Conservation (phyloP, 1,140 invertebrate species). For the Helicoverpa zea region DNA sequence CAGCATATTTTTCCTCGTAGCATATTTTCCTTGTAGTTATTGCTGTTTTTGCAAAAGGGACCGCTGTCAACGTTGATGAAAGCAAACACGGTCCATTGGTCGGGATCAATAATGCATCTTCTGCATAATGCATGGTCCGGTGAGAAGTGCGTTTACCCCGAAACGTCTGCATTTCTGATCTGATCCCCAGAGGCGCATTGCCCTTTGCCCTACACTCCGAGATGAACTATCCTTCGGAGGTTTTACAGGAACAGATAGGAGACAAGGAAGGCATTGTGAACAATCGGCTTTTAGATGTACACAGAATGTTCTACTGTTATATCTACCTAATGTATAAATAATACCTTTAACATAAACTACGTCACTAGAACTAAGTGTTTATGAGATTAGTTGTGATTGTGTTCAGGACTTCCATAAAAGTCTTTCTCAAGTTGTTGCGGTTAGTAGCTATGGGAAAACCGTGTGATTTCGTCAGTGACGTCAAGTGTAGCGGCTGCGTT, state of each 20-base stretch:
- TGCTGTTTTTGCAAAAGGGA: conserved; percentile 60
- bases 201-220: conserved; percentile 71
- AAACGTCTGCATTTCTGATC: conserved; percentile 74
- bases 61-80: conserved; percentile 30
- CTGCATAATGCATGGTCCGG: conserved; percentile 71
- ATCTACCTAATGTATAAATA: not conserved
- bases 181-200: conserved; percentile 66
- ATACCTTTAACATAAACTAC: not conserved
- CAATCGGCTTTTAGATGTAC: not conserved
- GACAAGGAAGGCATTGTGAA: not conserved
- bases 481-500: not conserved
- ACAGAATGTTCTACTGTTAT: conserved; percentile 10
- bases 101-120: conserved; percentile 70
- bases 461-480: not conserved
- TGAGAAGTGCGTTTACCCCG: conserved; percentile 73
- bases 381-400: conserved; percentile 6
- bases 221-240: not conserved
- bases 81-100: conserved; percentile 36
- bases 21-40: conserved; percentile 24
- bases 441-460: not conserved
- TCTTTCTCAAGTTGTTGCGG: not conserved
- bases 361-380: conserved; percentile 28
- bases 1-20: not conserved
- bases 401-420: too few relatives aligned
- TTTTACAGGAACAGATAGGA: not conserved